Percentiles rank a stretch among this genome's conserved stretches.
Evolutionary conservation across 1,140 invertebrate species (phyloP).

Genomic region (Drosophila bocqueti): DNA sequence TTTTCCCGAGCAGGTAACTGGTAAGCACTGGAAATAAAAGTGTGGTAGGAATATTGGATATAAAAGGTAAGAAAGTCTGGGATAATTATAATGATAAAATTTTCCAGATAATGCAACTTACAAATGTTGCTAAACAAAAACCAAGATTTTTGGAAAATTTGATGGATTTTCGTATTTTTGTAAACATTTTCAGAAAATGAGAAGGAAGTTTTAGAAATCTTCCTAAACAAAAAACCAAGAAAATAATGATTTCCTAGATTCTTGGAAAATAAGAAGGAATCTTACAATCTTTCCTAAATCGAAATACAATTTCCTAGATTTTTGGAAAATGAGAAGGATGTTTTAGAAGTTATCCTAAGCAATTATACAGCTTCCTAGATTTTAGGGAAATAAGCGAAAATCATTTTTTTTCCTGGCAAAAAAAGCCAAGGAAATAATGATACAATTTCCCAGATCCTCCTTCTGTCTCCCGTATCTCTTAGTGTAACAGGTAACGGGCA

Average conservation of each 20-base stretch:
- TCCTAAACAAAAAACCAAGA: no score
- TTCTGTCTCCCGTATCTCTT: background rate
- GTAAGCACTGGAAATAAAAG: slow-evolving; percentile 10
- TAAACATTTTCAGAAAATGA: no score
- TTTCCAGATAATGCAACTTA: no score
- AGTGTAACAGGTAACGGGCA: slow-evolving; percentile 50
- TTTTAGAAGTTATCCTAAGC: fast-evolving
- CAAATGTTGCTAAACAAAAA: no score
- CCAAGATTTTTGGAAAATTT: no score
- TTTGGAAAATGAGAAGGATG: no score
- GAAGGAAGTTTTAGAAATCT: no score
- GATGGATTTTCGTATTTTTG: no score
- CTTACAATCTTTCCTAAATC: fast-evolving
- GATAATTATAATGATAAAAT: background rate
- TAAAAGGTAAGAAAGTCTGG: background rate
- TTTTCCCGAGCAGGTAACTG: slow-evolving; percentile 33
- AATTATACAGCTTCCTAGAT: background rate
- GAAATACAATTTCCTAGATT: no score
- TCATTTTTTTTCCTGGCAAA: background rate
- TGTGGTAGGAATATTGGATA: background rate
- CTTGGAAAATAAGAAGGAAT: no score
- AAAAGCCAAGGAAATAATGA: background rate
- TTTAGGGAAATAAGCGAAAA: no score
- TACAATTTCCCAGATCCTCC: fast-evolving
- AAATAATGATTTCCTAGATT: no score